Base-by-base conservation (phyloP, 2,888 invertebrate genomes). In the Orchesellides sinensis region DNA sequence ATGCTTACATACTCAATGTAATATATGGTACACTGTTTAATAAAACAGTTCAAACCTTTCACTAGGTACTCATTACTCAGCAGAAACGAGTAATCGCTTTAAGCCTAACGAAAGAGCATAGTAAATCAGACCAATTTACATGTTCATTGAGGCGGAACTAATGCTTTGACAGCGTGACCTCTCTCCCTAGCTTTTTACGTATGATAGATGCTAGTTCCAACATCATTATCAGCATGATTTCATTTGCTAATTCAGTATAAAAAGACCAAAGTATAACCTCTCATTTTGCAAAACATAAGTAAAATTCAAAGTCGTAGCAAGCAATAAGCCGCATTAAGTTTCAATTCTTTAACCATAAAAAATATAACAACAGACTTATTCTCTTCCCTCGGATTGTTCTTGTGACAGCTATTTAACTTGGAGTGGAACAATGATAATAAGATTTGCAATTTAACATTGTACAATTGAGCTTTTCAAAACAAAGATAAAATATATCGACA, bases 141-240 rank as follows among this genome's bases (percentile, higher is more conserved):
- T 79, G 79, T 79, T 65, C 72, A 79, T 70, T 85, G 80, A 85
- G 78, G 83, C 84, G 82, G 82, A 84, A 85, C 85, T 84, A 85
- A 85, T 84, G 74, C 81, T 83, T 79, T 75, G 75, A 75, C 79
- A 84, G 80, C 83, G 73, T 81, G 85, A 85, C 83, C 81, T 70
- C 81, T 63, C 35, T 17, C 49, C 35, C 40, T 68, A 40, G 25
- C 12, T 25, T 45, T 69, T n/a, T n/a, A n/a, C n/a, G n/a, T n/a
- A n/a, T n/a, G n/a, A n/a, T n/a, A n/a, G n/a, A n/a, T n/a, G n/a
- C n/a, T n/a, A 17, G 78, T 69, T 69, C 72, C 72, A 79, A 72
- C 79, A 79, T 72, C 70, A 78, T 79, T 79, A 79, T 79, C 78
- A 79, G 63, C 65, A 35, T 63, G 72, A 79, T 79, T 79, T 79